Evolutionary conservation across 2,797 vertebrate species (phyloP).

Genomic region (Macroramphosus scolopax): DNA sequence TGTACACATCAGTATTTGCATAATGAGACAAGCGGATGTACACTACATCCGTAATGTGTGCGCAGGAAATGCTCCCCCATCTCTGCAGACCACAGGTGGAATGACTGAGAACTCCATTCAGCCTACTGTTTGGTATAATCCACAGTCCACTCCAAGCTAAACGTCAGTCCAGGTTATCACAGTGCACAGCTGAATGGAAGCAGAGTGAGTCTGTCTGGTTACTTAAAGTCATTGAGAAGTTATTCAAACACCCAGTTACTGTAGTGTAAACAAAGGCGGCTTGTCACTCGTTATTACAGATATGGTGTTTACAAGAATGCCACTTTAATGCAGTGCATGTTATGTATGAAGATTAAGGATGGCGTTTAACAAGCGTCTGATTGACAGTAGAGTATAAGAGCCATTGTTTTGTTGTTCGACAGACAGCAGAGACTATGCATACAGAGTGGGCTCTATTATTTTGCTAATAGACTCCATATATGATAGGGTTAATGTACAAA

Average conservation of each 20-base stretch:
- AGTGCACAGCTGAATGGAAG: conserved; percentile 69
- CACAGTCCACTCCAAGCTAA: conserved; percentile 57
- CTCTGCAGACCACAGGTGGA: conserved; percentile 52
- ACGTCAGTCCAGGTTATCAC: conserved; percentile 74
- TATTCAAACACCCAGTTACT: conserved; percentile 80
- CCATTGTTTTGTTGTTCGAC: conserved; percentile 45
- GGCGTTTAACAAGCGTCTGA: conserved; percentile 68
- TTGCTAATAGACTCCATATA: conserved; percentile 16
- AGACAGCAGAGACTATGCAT: conserved; percentile 30
- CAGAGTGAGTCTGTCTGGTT: conserved; percentile 73
- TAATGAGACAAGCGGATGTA: conserved; percentile 71
- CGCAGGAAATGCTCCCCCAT: conserved; percentile 75
- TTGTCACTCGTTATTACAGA: conserved; percentile 74
- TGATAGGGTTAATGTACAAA: conserved; percentile 23
- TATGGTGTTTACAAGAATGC: conserved; percentile 72
- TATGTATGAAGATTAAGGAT: conserved; percentile 65
- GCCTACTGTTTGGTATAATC: conserved; percentile 52
- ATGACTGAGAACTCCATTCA: conserved; percentile 27
- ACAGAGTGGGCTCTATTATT: conserved; percentile 35
- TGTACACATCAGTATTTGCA: conserved; percentile 36
- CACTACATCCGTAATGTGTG: conserved; percentile 77
- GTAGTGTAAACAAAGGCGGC: conserved; percentile 75
- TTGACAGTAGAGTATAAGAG: conserved; percentile 46
- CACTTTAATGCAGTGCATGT: conserved; percentile 70
- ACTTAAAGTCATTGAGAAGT: conserved; percentile 76